Evolutionary conservation across 2,797 vertebrate genomes (phyloP).

Genomic region (Pangasius larnaudii): DNA sequence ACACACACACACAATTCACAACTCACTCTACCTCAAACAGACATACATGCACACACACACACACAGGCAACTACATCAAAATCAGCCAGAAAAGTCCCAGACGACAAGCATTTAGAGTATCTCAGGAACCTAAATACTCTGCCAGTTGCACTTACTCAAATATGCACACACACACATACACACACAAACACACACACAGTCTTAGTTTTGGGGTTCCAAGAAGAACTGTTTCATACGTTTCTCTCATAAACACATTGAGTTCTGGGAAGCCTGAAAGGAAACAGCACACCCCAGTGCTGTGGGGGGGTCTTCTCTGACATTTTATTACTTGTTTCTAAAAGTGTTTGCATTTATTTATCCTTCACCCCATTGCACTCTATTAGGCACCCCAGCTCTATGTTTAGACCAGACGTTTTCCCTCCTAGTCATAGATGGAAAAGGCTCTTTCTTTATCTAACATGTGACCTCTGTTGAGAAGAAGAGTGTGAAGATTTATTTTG

Average conservation of each 20-base stretch:
- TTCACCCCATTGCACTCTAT: background rate
- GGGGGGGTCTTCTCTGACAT: slow-evolving; percentile 6
- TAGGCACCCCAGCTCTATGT: slow-evolving; percentile 9
- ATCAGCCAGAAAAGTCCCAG: slow-evolving; percentile 34
- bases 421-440: slow-evolving; percentile 27
- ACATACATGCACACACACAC: slow-evolving; percentile 16
- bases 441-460: slow-evolving; percentile 15
- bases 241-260: slow-evolving; percentile 72
- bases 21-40: background rate
- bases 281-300: slow-evolving; percentile 49
- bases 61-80: slow-evolving; percentile 31
- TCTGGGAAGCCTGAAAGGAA: slow-evolving; percentile 67
- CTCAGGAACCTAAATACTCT: slow-evolving; percentile 51
- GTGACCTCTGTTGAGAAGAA: slow-evolving; percentile 12
- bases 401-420: slow-evolving; percentile 22
- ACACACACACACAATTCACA: too few relatives aligned
- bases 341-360: slow-evolving; percentile 10
- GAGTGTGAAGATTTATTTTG: slow-evolving; percentile 29
- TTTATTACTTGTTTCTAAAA: slow-evolving; percentile 25
- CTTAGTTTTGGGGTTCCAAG: slow-evolving; percentile 58
- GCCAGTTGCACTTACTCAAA: slow-evolving; percentile 32
- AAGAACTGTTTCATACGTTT: slow-evolving; percentile 69
- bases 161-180: background rate
- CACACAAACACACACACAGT: background rate
- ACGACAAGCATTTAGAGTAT: slow-evolving; percentile 43